These are phyloP conservation scores for Tetheella fluctuosa DNA, from an alignment of 2,888 invertebrate species.

Conservation along the genomic window DNA sequence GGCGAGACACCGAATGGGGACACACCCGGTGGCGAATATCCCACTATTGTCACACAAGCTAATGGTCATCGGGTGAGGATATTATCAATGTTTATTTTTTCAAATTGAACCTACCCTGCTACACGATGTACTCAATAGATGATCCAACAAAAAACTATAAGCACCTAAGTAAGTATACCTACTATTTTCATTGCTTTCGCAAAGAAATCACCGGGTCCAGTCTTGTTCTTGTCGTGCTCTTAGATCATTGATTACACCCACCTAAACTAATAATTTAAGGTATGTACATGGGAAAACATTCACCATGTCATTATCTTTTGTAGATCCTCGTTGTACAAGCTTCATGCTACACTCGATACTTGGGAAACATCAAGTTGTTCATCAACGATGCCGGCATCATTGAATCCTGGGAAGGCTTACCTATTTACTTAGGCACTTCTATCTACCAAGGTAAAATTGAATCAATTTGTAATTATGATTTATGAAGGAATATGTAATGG, in stretches of 20 bases:
- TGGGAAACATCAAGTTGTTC: conserved; percentile 89
- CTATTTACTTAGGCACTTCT: conserved; percentile 86
- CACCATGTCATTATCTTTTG: conserved; percentile 13
- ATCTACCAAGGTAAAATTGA: conserved; percentile 85
- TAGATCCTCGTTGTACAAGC: conserved; percentile 89
- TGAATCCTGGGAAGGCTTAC: conserved; percentile 87
- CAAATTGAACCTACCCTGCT: neutral
- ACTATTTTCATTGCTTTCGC: too few relatives aligned
- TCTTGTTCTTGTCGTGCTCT: too few relatives aligned
- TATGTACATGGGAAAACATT: neutral
- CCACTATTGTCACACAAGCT: conserved; percentile 85
- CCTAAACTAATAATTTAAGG: too few relatives aligned
- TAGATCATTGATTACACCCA: too few relatives aligned
- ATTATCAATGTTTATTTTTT: neutral
- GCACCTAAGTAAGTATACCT: too few relatives aligned
- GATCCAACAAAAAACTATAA: too few relatives aligned
- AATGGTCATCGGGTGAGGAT: conserved; percentile 73
- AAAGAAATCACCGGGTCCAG: too few relatives aligned
- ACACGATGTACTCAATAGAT: too few relatives aligned
- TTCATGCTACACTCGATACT: conserved; percentile 88
- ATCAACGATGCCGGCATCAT: conserved; percentile 88
- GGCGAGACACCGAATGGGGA: conserved; percentile 83
- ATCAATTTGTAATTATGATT: neutral
- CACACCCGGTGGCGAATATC: conserved; percentile 86
- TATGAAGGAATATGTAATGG: too few relatives aligned